Evolutionary conservation across 2,113 vertebrate genomes (phyloP).

Genomic region (Leiothrix lutea): DNA sequence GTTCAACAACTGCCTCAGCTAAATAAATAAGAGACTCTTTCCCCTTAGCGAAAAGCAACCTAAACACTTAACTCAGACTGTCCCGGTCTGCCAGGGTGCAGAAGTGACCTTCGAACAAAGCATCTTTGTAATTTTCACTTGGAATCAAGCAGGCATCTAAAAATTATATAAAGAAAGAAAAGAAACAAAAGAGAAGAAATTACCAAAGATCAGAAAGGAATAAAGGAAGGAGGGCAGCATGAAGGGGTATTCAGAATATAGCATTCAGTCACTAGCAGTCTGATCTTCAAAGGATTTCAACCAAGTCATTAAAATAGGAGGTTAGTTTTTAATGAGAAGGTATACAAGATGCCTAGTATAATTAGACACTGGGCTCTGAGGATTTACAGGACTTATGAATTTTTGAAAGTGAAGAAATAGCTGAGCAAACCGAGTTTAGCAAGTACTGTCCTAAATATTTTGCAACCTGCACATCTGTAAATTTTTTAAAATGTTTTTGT

Average conservation of each 20-base stretch:
- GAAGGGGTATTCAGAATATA: constrained; percentile 36
- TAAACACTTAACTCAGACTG: not conserved
- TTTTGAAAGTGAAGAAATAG: constrained; percentile 65
- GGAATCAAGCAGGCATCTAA: not conserved
- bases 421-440: constrained; percentile 53
- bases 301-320: constrained; percentile 75
- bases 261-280: constrained; percentile 31
- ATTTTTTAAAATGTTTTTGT: constrained; percentile 26
- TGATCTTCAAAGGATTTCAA: constrained; percentile 74
- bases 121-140: not conserved
- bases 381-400: constrained; percentile 68
- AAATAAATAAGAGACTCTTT: not conserved
- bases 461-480: constrained; percentile 52
- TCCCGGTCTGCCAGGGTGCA: not conserved
- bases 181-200: not conserved
- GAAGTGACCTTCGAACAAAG: not conserved
- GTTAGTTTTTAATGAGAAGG: constrained; percentile 75
- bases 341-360: constrained; percentile 71
- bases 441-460: constrained; percentile 31
- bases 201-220: constrained; percentile 1
- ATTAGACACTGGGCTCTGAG: constrained; percentile 71
- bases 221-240: constrained; percentile 10
- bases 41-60: not conserved
- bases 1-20: not conserved
- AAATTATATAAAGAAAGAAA: not conserved